A percentile compares a stretch with the other conserved stretches of the same genome.
Conservation (phyloP, 2,113 vertebrate genomes). For the Neodon shergylaensis region DNA sequence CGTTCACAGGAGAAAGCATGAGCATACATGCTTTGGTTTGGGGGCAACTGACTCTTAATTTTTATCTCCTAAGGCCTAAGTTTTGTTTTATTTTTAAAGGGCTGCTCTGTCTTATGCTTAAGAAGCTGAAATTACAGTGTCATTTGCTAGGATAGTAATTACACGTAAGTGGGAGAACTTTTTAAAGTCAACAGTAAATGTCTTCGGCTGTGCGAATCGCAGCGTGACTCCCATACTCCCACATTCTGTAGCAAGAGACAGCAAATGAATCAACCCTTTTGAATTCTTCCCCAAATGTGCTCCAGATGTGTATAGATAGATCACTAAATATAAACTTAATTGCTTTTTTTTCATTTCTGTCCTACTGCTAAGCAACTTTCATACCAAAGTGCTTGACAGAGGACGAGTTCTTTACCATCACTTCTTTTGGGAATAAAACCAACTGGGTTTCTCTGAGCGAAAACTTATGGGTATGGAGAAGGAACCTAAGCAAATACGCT, state of each 20-base stretch:
- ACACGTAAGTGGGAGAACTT: constrained; percentile 79
- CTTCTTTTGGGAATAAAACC: constrained; percentile 69
- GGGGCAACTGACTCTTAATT: constrained; percentile 58
- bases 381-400: constrained; percentile 70
- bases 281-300: constrained; percentile 82
- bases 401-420: constrained; percentile 70
- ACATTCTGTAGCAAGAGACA: constrained; percentile 81
- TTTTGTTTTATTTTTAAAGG: constrained; percentile 52
- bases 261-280: constrained; percentile 79
- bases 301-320: constrained; percentile 83
- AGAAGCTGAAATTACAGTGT: constrained; percentile 70
- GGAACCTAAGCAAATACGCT: constrained; percentile 24
- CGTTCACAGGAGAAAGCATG: neutral
- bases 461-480: constrained; percentile 36
- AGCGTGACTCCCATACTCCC: constrained; percentile 84
- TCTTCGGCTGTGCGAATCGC: constrained; percentile 84
- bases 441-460: constrained; percentile 12
- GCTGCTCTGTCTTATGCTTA: constrained; percentile 63
- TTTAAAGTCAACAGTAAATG: constrained; percentile 81
- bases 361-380: constrained; percentile 77
- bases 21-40: constrained; percentile 23
- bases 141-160: constrained; percentile 81
- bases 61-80: constrained; percentile 23
- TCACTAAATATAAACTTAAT: constrained; percentile 85
- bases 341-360: constrained; percentile 78